Percentiles rank a stretch among this genome's conserved stretches.
Evolutionary conservation across 2,113 vertebrate genomes (phyloP).

Genomic region (Dissostichus mawsoni): DNA sequence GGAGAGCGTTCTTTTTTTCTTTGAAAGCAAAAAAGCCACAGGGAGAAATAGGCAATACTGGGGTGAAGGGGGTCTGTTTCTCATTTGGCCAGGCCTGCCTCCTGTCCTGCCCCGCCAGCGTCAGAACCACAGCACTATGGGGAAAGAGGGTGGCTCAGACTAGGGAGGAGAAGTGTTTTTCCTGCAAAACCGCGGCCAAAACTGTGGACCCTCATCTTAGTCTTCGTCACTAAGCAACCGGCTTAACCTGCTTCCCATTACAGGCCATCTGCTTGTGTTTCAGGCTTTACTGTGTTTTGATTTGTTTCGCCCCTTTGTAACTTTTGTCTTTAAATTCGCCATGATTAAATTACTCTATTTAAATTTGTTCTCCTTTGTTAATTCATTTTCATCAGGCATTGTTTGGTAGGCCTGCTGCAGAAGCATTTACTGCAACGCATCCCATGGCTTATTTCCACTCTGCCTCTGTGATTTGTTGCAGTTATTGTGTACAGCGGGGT

Average conservation of each 20-base stretch:
- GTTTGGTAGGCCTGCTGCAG: conserved; percentile 49
- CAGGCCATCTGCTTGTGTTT: conserved; percentile 79
- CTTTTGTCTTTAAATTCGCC: conserved; percentile 58
- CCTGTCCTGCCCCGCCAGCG: conserved; percentile 80
- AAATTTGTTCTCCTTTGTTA: conserved; percentile 52
- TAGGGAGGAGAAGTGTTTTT: conserved; percentile 81
- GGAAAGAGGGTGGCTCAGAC: conserved; percentile 72
- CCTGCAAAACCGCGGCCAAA: conserved; percentile 76
- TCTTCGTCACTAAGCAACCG: conserved; percentile 83
- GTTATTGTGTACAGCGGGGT: conserved; percentile 45
- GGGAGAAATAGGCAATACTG: conserved; percentile 83
- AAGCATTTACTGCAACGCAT: conserved; percentile 34
- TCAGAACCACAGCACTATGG: conserved; percentile 76
- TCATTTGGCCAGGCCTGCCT: conserved; percentile 84
- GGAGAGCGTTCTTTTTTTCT: conserved; percentile 78
- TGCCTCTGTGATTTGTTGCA: conserved; percentile 48
- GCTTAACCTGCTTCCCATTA: conserved; percentile 83
- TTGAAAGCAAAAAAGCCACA: conserved; percentile 81
- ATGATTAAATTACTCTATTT: conserved; percentile 68
- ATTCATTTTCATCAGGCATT: conserved; percentile 67
- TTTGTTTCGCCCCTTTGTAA: conserved; percentile 71
- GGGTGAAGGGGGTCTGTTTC: conserved; percentile 86
- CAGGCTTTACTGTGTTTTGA: conserved; percentile 78
- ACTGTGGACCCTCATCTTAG: conserved; percentile 76
- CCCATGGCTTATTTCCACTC: conserved; percentile 32